These are phyloP conservation scores for Thecophora atra DNA, from an alignment of 2,888 invertebrate genomes.

Conservation along the genomic window DNA sequence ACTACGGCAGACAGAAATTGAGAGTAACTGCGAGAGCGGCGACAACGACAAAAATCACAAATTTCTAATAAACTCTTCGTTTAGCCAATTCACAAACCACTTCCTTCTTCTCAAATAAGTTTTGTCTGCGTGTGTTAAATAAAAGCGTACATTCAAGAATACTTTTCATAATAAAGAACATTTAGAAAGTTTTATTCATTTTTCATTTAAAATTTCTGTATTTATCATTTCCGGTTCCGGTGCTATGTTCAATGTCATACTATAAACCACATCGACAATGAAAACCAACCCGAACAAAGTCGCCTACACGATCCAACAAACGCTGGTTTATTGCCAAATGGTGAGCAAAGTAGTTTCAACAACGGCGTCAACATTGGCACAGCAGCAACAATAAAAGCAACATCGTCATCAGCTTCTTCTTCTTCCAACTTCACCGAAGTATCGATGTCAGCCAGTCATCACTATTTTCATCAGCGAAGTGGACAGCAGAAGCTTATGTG, in stretches of 20 bases:
- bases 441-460: conserved; percentile 35
- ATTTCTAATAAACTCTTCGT: no score
- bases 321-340: conserved; percentile 51
- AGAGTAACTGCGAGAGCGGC: no score
- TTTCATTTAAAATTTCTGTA: not conserved
- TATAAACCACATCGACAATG: not conserved
- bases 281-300: conserved; percentile 35
- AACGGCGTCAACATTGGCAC: conserved; percentile 19
- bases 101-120: no score
- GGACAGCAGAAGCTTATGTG: not conserved
- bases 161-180: no score
- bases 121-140: no score
- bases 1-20: no score
- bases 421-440: conserved; percentile 37
- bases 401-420: conserved; percentile 7
- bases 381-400: conserved; percentile 18
- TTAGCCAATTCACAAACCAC: no score
- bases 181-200: no score
- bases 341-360: conserved; percentile 42
- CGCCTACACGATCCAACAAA: conserved; percentile 59
- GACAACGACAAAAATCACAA: no score
- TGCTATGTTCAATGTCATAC: conserved; percentile 2
- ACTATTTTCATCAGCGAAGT: not conserved
- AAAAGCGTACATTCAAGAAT: no score
- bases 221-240: not conserved